A percentile compares a stretch with the other conserved stretches of the same genome.
Conservation (phyloP, 2,797 vertebrate species). For the Fratercula arctica region DNA sequence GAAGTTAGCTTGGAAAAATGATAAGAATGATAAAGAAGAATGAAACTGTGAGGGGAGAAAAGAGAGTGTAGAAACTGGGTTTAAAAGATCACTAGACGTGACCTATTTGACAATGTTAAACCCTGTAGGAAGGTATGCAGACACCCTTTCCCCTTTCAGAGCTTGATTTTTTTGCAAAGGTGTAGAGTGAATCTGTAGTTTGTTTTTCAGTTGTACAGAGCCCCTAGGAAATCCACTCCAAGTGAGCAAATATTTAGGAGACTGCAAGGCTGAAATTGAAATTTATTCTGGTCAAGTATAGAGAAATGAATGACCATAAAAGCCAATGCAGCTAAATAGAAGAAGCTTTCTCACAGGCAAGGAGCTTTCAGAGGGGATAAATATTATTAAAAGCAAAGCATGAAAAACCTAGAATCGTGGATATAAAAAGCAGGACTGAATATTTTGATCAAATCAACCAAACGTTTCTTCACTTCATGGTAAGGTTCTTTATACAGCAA, state of each 20-base stretch:
- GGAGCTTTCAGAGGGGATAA: constrained; percentile 11
- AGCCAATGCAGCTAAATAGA: background rate
- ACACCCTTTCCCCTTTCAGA: background rate
- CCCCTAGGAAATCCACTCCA: background rate
- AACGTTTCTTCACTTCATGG: background rate
- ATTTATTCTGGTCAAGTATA: constrained; percentile 3
- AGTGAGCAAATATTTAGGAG: constrained; percentile 20
- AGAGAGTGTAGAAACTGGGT: background rate
- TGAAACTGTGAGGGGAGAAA: background rate
- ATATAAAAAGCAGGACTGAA: background rate
- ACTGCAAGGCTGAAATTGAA: background rate
- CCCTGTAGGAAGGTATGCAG: background rate
- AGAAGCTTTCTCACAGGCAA: background rate
- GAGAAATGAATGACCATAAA: background rate
- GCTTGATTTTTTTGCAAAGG: background rate
- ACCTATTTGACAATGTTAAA: background rate
- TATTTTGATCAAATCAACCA: background rate
- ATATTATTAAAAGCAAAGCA: constrained; percentile 19
- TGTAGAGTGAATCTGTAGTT: background rate
- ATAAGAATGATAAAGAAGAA: background rate
- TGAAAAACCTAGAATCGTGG: background rate
- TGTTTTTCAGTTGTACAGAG: background rate
- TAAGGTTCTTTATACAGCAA: background rate
- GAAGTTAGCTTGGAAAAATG: background rate
- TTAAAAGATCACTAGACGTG: background rate